Conservation (phyloP, 2,888 invertebrate species). For the Nematopogon swammerdamellus region DNA sequence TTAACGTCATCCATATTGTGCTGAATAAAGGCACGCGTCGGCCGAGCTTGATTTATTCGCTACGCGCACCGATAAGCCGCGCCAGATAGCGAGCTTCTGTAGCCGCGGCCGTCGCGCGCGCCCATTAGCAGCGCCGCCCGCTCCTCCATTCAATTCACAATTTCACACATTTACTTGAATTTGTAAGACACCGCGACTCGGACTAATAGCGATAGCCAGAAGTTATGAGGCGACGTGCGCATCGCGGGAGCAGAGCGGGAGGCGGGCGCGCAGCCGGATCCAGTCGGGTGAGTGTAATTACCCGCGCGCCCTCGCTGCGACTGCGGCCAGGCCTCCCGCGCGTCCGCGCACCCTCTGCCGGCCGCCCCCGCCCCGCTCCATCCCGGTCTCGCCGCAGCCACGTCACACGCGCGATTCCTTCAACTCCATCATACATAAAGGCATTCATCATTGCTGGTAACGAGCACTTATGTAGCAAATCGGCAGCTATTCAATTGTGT, state of each 20-base stretch:
- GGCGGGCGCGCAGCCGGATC: neutral
- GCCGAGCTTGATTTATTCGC: conserved; percentile 20
- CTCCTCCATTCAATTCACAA: neutral
- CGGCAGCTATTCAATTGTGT: neutral
- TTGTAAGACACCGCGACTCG: neutral
- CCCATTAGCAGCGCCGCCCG: conserved; percentile 10
- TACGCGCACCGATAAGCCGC: neutral
- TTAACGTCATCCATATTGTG: conserved; percentile 34
- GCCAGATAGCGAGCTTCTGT: neutral
- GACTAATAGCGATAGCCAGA: too few relatives aligned
- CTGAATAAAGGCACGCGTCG: conserved; percentile 21
- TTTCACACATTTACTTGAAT: neutral
- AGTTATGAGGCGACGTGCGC: neutral
- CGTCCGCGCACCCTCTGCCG: too few relatives aligned
- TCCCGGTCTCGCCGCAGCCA: too few relatives aligned
- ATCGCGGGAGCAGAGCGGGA: too few relatives aligned
- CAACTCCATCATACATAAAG: too few relatives aligned
- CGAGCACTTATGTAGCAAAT: neutral
- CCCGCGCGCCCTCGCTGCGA: too few relatives aligned
- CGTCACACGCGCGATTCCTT: too few relatives aligned
- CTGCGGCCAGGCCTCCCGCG: too few relatives aligned
- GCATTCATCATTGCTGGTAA: too few relatives aligned
- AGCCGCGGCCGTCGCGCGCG: conserved; percentile 5
- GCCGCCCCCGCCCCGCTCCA: too few relatives aligned
- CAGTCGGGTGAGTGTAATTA: neutral